A percentile compares a stretch with the other conserved stretches of the same genome.
phyloP scores from a whole-genome alignment of 1,140 invertebrate genomes.

The Bursaphelenchus mucronatus region DNA sequence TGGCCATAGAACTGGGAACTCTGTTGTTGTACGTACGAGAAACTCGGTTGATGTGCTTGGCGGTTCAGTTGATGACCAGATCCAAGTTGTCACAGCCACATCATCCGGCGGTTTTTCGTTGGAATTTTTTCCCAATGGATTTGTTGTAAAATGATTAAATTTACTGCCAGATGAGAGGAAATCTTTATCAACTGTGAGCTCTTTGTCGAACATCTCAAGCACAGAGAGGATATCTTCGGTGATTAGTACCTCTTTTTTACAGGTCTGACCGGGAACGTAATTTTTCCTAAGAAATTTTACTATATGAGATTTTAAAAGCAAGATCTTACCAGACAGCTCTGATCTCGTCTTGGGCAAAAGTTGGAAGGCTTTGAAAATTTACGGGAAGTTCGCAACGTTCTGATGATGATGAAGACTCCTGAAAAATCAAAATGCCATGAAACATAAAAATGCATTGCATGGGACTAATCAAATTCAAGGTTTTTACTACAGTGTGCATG shows the following conservation, averaged over 20 bases:
- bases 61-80: too few species aligned
- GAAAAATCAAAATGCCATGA: neutral
- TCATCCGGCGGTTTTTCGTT: too few species aligned
- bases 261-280: constrained; percentile 41
- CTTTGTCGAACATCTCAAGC: constrained; percentile 52
- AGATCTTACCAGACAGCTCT: constrained; percentile 43
- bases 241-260: constrained; percentile 49
- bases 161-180: neutral
- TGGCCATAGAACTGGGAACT: too few species aligned
- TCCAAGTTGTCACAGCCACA: too few species aligned
- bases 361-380: constrained; percentile 42
- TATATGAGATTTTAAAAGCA: neutral
- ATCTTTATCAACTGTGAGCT: constrained; percentile 18
- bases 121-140: too few species aligned
- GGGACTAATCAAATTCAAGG: neutral
- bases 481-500: neutral
- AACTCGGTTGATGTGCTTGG: too few species aligned
- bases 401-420: constrained; percentile 6
- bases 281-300: constrained; percentile 41
- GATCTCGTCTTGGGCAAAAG: constrained; percentile 51
- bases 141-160: too few species aligned
- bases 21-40: too few species aligned
- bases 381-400: constrained; percentile 44
- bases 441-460: neutral
- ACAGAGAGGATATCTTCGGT: constrained; percentile 51